Evolutionary conservation across 2,888 invertebrate genomes (phyloP).

Genomic region (Morinoia aosen): DNA sequence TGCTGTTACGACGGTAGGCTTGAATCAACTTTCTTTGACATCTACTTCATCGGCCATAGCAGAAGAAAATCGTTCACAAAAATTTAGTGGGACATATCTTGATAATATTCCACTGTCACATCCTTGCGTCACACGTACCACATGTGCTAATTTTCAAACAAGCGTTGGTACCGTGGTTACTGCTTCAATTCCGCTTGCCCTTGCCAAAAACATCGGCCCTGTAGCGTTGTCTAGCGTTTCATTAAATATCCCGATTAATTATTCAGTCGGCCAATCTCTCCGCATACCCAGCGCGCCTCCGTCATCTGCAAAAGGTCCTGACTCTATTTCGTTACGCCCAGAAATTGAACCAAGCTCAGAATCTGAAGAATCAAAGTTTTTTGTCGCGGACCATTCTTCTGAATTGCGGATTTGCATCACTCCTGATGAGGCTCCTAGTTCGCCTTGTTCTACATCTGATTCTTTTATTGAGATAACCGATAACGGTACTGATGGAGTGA

Average conservation of each 20-base stretch:
- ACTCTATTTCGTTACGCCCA: background rate
- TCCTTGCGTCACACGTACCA: background rate
- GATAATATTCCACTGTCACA: background rate
- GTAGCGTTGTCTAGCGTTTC: background rate
- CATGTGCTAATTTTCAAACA: background rate
- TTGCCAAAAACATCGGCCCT: background rate
- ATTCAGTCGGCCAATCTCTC: background rate
- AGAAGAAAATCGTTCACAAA: background rate
- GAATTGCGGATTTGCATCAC: constrained; percentile 22
- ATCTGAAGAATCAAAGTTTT: background rate
- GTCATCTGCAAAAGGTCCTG: background rate
- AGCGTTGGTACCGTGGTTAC: background rate
- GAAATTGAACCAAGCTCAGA: background rate
- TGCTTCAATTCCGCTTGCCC: background rate
- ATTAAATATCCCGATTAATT: background rate
- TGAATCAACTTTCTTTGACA: background rate
- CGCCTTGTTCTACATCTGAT: background rate
- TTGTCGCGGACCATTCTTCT: background rate
- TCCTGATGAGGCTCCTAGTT: constrained; percentile 12
- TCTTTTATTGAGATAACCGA: background rate
- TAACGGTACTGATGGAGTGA: background rate
- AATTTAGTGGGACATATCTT: background rate
- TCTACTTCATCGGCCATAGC: background rate
- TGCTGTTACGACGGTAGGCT: background rate
- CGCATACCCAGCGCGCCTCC: background rate